Evolutionary conservation across 2,113 vertebrate genomes (phyloP), one percentile per base, ranked within the genome.

Genomic region (Poeciliopsis retropinna): DNA sequence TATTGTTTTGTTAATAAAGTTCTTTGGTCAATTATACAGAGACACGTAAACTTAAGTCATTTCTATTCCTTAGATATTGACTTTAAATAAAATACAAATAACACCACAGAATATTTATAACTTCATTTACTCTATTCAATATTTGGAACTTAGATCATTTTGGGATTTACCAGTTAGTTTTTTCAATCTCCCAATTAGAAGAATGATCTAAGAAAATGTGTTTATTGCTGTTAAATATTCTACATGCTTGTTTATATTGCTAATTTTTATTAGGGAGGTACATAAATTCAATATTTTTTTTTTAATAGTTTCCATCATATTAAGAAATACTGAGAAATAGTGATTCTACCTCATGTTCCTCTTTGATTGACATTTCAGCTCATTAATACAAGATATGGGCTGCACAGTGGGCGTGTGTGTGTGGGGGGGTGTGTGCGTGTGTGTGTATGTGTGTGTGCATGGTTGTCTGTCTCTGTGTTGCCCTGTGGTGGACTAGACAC

Each of bases 21-120:
- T 72, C 51, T 73, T 54, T 80, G 73, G 64, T 67, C 67, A 32
- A 69, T 64, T 75, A 63, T 83, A 60, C 22, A 34, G 57, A 82
- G 28, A 79, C 32, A 64, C 64, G 79, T 79, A 86, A 88, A 80
- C 70, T 78, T 80, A 9, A 34, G 78, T 87, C 78, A 78, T 31
- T 60, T 30, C 67, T 86, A 89, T 83, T 79, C 81, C 83, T 82
- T 90, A 79, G 75, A 32, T 29, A 31, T 74, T 76, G 72, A 64
- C 47, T 9, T 17, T 57, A n/a, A 57, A 57, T 22, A 8, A 64
- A 71, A 29, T 72, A 83, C 60, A 30, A 82, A 81, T 67, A 72
- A 80, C 31, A 67, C 76, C 64, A 84, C 30, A 27, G 15, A 64
- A 57, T 73, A 61, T 54, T 47, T 64, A 75, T 64, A 5, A 57